Percentiles rank a stretch among this genome's conserved stretches.
Conservation (phyloP, 2,888 invertebrate genomes). For the Marasmarcha lunaedactyla region DNA sequence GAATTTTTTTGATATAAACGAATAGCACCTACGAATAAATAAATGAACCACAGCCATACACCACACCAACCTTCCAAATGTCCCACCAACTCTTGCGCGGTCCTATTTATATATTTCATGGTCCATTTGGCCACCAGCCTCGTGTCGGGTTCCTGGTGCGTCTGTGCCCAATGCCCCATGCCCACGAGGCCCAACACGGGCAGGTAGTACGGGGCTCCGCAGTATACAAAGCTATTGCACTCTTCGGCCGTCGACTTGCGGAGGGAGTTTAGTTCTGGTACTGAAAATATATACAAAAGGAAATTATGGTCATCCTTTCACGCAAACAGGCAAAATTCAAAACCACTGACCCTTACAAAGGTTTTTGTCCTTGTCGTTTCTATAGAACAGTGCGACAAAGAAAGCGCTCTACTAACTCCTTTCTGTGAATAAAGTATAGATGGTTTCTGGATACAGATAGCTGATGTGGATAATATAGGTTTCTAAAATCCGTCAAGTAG, state of each 20-base stretch:
- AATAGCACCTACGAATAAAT: too few relatives aligned
- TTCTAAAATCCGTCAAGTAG: too few relatives aligned
- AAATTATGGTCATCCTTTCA: too few relatives aligned
- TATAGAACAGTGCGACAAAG: too few relatives aligned
- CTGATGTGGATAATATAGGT: too few relatives aligned
- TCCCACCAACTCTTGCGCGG: too few relatives aligned
- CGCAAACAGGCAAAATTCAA: not conserved
- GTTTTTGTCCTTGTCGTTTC: too few relatives aligned
- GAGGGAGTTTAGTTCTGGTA: slow-evolving; percentile 19
- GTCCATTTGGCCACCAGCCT: slow-evolving; percentile 4
- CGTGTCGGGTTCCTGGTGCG: slow-evolving; percentile 52
- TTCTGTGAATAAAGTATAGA: too few relatives aligned
- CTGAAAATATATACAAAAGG: slow-evolving; percentile 17
- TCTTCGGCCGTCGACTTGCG: slow-evolving; percentile 25
- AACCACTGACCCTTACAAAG: not conserved
- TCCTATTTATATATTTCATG: too few relatives aligned
- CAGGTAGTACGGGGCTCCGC: slow-evolving; percentile 84
- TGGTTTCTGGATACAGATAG: too few relatives aligned
- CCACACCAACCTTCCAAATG: not conserved
- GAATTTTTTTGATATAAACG: too few relatives aligned
- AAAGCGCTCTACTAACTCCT: too few relatives aligned
- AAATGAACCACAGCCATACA: not conserved
- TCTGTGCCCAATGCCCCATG: slow-evolving; percentile 72
- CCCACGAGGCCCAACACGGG: slow-evolving; percentile 78
- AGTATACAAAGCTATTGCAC: slow-evolving; percentile 76